Evolutionary conservation across 2,888 invertebrate genomes (phyloP), one percentile per base, ranked within the genome.

Genomic region (Scotopteryx bipunctaria): DNA sequence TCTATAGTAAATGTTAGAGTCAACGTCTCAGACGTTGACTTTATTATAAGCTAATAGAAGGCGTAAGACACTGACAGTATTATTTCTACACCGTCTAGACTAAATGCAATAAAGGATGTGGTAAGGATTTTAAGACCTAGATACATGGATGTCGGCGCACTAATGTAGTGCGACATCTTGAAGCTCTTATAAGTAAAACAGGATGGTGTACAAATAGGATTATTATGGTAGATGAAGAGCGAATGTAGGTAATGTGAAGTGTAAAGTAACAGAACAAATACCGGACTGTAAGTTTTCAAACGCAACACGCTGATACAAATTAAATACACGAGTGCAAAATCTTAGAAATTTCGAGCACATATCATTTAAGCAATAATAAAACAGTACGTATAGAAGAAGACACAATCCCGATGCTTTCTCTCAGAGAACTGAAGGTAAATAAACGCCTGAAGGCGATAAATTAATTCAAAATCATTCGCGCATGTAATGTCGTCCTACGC

Each of bases 101-200:
- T 49, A 60, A 63, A 63, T 51, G 56, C 29, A 60, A 63, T 63
- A 63, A 63, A 60, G 53, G 38, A 50, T 47, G 53, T 36, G 43
- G 33, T 38, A 51, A 57, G 37, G 40, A 25, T 27, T 51, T 35
- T 50, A 38, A 45, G 43, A 35, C 29, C 47, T 40, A 47, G 33
- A 33, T 25, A 11, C 49, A 35, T 15, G 21, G 16, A 19, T 29
- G 41, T 5, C 23, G 15, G 21, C 17, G 31, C 15, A 35, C 41
- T 25, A 31, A 50, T 11, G 15, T 19, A 33, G 17, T 42, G 29
- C 32, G 23, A 15, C 17, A 44, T 37, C 14, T 37, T 42, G 25
- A 42, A 46, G 36, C 23, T 41, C 13, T 35, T 36, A 8, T 25
- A 17, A 6, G 27, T 13, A 16, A 8, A 9, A 11, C 27, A 11